Evolutionary conservation across 2,888 invertebrate species (phyloP), one percentile per base, ranked within the genome.

Genomic region (Syrphus vitripennis): DNA sequence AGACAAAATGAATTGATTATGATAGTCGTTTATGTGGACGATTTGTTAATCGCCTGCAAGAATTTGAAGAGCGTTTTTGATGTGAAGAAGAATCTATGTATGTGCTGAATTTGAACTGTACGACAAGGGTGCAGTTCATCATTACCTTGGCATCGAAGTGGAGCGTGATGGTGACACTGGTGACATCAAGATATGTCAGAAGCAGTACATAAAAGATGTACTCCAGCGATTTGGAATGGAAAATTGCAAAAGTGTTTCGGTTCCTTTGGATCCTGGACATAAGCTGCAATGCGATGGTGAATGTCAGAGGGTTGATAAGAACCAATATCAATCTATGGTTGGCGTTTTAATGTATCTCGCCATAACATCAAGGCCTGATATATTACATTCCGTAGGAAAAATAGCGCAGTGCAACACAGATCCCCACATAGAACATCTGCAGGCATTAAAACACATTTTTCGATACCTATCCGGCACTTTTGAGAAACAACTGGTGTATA

Each of bases 351-450:
- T 53, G 53, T 53, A 26, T 26, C 53, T 53, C 6, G 53, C 53
- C 9, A 53, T 26, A 87, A 76, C 76, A 16, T 87, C 88, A 14
- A 59, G 88, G n/a, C 88, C 87, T 9, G 88, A 88, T 72, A 88
- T 88, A 34, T 61, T 69, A 40, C 78, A 83, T 29, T 86, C 88
- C n/a, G 87, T 87, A 12, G 86, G 83, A 40, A 71, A 83, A 71
- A 77, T 88, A 14, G 88, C 88, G 14, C 79, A 82, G 40, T 76
- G 26, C 40, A 82, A 76, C 31, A 10, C 50, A 24, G 42, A 63
- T 55, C 63, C n/a, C n/a, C n/a, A n/a, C n/a, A n/a, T n/a, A n/a
- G n/a, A 71, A 37, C 82, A 83, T 71, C 42, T 76, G 21, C 45
- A 57, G 16, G 77, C 65, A 37, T 42, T 59, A 57, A 83, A 71